Base-by-base conservation (phyloP, 2,888 invertebrate genomes). In the Liposcelis brunnea region DNA sequence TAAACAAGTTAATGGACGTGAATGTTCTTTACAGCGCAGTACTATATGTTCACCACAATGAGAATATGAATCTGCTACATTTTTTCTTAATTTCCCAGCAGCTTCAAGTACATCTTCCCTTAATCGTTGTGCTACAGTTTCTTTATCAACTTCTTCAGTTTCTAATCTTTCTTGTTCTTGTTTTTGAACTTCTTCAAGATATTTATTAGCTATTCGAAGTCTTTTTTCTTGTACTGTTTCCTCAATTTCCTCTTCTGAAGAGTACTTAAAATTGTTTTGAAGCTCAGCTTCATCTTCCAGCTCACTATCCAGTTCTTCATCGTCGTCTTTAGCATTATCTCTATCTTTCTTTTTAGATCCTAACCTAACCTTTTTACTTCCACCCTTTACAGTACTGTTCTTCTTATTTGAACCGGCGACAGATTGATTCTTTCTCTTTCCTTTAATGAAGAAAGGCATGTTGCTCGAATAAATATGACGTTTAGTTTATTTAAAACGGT, bases 191-290 rank as follows among this genome's bases (percentile, higher is more conserved):
- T 90, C 84, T 56, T 82, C 71, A 31, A 95, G 67, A 62, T 91
- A 91, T 59, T 84, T 75, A 60, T 93, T 93, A 0, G 94, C 91
- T 49, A 94, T 63, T 37, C 91, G 73, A 42, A 94, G 59, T 52
- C 86, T 82, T 59, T 93, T 94, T 57, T 94, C 87, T 60, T 93
- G 90, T 0, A 81, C 78, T 1, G 87, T 90, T 62, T 90, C 85
- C 51, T 52, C 51, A 32, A 57, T 56, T 42, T 58, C 59, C 15
- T 58, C 59, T 15, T 56, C 55, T 26, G 52, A 51, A 19, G 55
- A 56, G n/a, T 55, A 55, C 4, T 47, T 40, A 21, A 50, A 53
- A 21, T 52, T 48, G 14, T 54, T 52, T 19, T 55, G 50, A 1
- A 49, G 38, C 18, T 48, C 36, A 14, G 49, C 32, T 16, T 73